Conservation (phyloP, 37 sponge, comb jelly and placozoan genomes). For the Bolinopsis microptera region DNA sequence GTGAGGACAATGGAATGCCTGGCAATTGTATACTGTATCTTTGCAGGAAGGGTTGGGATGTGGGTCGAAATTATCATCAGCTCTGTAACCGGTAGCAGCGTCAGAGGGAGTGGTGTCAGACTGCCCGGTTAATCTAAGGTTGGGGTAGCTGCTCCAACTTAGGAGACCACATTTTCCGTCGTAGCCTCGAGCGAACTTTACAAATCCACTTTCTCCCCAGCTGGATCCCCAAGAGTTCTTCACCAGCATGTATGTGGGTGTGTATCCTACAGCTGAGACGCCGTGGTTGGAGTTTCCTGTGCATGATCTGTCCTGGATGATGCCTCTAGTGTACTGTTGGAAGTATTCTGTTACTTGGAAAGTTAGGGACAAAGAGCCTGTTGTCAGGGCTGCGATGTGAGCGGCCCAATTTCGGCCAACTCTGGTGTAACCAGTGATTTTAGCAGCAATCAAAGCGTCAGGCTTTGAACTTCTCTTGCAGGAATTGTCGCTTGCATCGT, state of each 20-base stretch:
- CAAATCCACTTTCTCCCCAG: slow-evolving; percentile 40
- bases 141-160: neutral
- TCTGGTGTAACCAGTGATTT: neutral
- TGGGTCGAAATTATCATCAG: neutral
- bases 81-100: neutral
- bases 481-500: neutral
- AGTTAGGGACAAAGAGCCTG: neutral
- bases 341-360: neutral
- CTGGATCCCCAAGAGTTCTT: neutral
- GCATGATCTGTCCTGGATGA: neutral
- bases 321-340: neutral
- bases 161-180: neutral
- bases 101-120: neutral
- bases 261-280: neutral
- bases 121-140: neutral
- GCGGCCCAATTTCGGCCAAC: neutral
- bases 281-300: neutral
- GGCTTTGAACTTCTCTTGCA: neutral
- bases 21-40: neutral
- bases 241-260: neutral
- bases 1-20: neutral
- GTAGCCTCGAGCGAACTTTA: neutral
- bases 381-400: neutral
- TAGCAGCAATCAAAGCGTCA: neutral
- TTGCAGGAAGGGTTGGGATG: neutral